A percentile compares a stretch with the other conserved stretches of the same genome.
Conservation (phyloP, 2,113 vertebrate species). For the Phaetusa simplex region DNA sequence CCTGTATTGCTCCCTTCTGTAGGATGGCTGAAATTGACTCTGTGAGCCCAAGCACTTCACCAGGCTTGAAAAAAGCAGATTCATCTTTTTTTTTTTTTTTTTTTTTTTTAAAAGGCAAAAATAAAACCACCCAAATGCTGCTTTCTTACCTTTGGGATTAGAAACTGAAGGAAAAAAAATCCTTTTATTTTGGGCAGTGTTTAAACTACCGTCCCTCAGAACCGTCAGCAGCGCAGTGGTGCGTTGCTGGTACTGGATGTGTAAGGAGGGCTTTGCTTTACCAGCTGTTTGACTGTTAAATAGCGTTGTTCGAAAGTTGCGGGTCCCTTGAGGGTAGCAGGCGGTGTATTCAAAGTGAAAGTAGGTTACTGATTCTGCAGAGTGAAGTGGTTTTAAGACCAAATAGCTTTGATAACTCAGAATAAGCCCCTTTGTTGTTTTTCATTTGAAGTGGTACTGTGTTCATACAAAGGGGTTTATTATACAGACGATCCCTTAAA, state of each 20-base stretch:
- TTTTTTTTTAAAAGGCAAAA: not conserved
- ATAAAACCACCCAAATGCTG: not conserved
- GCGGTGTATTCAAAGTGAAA: conserved; percentile 59
- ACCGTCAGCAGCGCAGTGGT: too few species aligned
- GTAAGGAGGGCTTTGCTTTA: not conserved
- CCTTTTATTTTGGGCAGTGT: not conserved
- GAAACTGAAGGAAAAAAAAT: not conserved
- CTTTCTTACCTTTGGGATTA: not conserved
- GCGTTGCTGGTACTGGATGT: not conserved
- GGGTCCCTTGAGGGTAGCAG: conserved; percentile 53
- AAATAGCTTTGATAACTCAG: conserved; percentile 48
- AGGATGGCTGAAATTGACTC: not conserved
- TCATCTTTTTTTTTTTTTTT: not conserved
- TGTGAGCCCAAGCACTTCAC: not conserved
- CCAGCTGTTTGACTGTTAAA: not conserved
- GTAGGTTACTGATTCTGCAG: conserved; percentile 50
- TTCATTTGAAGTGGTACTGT: conserved; percentile 66
- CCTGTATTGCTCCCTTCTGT: not conserved
- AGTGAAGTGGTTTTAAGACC: conserved; percentile 60
- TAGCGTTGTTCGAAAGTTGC: conserved; percentile 56
- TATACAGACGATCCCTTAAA: not conserved
- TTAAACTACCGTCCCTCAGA: not conserved
- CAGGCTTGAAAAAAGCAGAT: not conserved
- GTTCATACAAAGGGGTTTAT: conserved; percentile 44
- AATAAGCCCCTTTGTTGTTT: conserved; percentile 33